A percentile compares a stretch with the other conserved stretches of the same genome.
phyloP scores from a whole-genome alignment of 2,888 invertebrate genomes.

The Diarsia dahlii region DNA sequence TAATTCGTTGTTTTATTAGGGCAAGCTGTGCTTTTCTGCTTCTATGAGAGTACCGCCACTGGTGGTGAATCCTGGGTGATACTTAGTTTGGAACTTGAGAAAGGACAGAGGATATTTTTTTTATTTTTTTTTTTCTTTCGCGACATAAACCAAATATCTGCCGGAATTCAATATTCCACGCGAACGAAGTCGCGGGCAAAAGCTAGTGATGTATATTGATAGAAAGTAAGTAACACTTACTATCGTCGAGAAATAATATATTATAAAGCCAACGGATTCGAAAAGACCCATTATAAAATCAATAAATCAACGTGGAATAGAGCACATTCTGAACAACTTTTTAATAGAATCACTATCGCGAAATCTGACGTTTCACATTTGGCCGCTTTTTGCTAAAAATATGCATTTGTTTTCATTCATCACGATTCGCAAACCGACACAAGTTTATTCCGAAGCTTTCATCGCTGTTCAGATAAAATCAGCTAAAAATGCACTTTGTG shows the following conservation, averaged over 20 bases:
- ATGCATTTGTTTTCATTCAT: slow-evolving; percentile 43
- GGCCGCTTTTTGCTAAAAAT: slow-evolving; percentile 43
- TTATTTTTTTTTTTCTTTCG: too few relatives aligned
- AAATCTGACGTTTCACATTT: slow-evolving; percentile 18
- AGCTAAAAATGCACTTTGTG: slow-evolving; percentile 13
- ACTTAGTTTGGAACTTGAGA: too few relatives aligned
- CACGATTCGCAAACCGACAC: slow-evolving; percentile 14
- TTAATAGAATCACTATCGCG: slow-evolving; percentile 19
- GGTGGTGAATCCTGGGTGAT: too few relatives aligned
- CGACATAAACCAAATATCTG: too few relatives aligned
- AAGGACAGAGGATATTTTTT: too few relatives aligned
- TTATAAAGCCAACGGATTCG: slow-evolving; percentile 9
- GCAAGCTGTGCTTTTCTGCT: too few relatives aligned
- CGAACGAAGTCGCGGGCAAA: too few relatives aligned
- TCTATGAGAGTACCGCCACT: too few relatives aligned
- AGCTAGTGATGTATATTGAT: not conserved
- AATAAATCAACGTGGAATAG: slow-evolving; percentile 18
- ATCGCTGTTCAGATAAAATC: slow-evolving; percentile 2
- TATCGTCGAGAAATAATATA: not conserved
- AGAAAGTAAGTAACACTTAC: too few relatives aligned
- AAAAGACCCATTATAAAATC: slow-evolving; percentile 31
- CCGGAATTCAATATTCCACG: too few relatives aligned
- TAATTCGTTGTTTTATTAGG: too few relatives aligned
- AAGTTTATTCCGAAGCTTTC: slow-evolving; percentile 18
- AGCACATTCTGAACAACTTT: slow-evolving; percentile 27